Conservation (phyloP, 2,797 vertebrate species). For the Oceanodroma leucorhoa region DNA sequence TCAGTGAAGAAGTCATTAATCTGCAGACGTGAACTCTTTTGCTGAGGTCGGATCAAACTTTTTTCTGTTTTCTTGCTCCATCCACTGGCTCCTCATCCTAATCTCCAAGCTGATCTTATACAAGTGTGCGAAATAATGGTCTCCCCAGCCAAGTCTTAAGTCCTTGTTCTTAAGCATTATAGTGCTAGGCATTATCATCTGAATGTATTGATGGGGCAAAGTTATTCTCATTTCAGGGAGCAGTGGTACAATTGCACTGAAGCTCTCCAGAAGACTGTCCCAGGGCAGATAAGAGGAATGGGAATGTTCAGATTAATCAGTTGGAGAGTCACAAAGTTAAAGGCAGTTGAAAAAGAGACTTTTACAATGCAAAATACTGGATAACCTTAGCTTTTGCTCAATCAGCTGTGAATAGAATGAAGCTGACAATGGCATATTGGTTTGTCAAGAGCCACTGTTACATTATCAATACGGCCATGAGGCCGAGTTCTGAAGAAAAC, state of each 20-base stretch:
- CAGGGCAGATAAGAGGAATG: background rate
- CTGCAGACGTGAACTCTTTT: background rate
- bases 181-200: background rate
- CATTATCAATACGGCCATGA: fast-evolving
- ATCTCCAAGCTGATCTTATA: background rate
- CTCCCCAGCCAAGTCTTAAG: background rate
- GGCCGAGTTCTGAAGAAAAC: background rate
- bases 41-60: background rate
- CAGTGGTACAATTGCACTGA: background rate
- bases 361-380: background rate
- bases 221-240: background rate
- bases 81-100: background rate
- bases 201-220: background rate
- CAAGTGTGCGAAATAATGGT: background rate
- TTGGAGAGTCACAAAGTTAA: background rate
- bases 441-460: background rate
- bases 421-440: background rate
- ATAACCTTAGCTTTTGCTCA: background rate
- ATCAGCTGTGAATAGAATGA: background rate
- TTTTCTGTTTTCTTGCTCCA: background rate
- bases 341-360: background rate
- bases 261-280: background rate
- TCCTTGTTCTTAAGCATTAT: background rate
- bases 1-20: background rate
- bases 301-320: background rate